phyloP scores from a whole-genome alignment of 2,888 invertebrate species.

The Apodemia mormo region DNA sequence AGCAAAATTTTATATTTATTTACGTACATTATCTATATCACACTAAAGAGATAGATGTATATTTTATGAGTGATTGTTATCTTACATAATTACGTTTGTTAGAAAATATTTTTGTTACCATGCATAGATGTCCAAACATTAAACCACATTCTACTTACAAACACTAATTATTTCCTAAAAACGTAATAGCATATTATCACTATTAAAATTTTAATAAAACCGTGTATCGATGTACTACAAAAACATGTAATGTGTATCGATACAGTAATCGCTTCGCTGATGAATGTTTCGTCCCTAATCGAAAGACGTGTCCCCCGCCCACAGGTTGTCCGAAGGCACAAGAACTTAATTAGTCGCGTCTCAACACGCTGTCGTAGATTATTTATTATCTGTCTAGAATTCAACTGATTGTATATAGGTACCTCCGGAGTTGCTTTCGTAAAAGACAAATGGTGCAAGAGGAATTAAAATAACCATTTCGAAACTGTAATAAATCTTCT shows the following conservation, averaged over 20 bases:
- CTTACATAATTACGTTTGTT: no score
- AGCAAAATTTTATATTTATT: no score
- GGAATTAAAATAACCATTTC: constrained; percentile 15
- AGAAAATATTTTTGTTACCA: no score
- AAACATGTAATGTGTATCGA: background rate
- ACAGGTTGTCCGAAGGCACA: constrained; percentile 43
- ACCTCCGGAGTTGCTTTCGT: constrained; percentile 50
- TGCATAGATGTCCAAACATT: background rate
- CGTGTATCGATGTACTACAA: background rate
- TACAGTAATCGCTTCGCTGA: background rate
- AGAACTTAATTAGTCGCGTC: constrained; percentile 77
- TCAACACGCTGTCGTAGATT: constrained; percentile 61
- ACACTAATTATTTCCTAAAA: background rate
- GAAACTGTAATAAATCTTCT: constrained; percentile 10
- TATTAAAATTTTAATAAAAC: background rate
- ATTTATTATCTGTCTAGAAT: constrained; percentile 71
- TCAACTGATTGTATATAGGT: constrained; percentile 57
- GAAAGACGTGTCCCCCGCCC: constrained; percentile 11
- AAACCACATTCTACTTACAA: background rate
- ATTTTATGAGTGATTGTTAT: no score
- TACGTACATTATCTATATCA: no score
- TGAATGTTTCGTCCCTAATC: background rate
- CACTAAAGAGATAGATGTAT: no score
- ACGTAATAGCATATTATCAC: background rate
- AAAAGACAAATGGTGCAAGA: constrained; percentile 12